Base-by-base conservation (phyloP, 2,797 vertebrate species). In the Etheostoma perlongum region DNA sequence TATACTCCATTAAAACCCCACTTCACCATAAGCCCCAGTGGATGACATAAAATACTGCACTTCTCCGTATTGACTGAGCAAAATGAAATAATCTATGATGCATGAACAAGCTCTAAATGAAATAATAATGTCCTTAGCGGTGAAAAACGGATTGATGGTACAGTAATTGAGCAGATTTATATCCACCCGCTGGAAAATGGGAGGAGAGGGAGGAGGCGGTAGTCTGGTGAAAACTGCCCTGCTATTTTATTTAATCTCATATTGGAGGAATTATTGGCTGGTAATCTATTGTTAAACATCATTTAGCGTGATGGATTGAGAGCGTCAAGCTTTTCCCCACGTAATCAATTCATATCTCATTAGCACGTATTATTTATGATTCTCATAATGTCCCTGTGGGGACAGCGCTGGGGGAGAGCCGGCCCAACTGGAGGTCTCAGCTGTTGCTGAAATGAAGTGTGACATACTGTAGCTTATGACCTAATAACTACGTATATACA, bases 391-490 rank as follows among this genome's bases (percentile, higher is more conserved):
- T 94, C 95, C 95, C 95, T 93, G 92, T 90, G 92, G 95, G 95
- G 89, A 90, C 91, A 46, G 58, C 66, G 79, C 77, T 55, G 72
- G 72, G 85, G 78, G 84, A 71, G 76, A 67, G 82, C 66, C 25
- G 58, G 86, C 84, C 78, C 83, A 67, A 85, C 75, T 92, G 88
- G 92, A 95, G 94, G 94, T 93, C 95, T 96, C 96, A 96, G 96
- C 96, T 98, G 95, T 92, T 96, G 96, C 95, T 94, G 93, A 96
- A 97, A 97, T 97, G 96, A 97, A 97, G 97, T 97, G 96, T 96
- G 96, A 96, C 97, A 94, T 97, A 99, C 97, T 98, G 97, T 98
- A 98, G 96, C 95, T 97, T 97, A 97, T 98, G 97, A 97, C 97
- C 97, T 98, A 96, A 99, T 98, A 99, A 99, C 96, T 96, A 96